phyloP scores from a whole-genome alignment of 2,888 invertebrate species.

The Drosophila anomelani region DNA sequence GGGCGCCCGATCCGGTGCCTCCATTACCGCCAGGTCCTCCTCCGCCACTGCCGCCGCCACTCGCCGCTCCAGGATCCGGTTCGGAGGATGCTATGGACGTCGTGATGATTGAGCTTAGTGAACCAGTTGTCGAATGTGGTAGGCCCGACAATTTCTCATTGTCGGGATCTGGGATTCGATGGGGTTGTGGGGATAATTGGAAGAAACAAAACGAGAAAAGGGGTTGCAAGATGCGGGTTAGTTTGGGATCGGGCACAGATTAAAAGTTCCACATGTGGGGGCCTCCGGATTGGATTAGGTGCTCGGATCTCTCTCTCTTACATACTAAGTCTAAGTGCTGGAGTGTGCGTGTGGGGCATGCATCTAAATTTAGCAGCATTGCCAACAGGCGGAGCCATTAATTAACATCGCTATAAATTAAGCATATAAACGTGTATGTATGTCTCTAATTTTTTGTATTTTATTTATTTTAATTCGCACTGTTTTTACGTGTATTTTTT shows the following conservation, averaged over 20 bases:
- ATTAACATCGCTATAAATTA: slow-evolving; percentile 64
- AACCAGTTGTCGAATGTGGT: slow-evolving; percentile 85
- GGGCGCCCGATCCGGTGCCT: slow-evolving; percentile 59
- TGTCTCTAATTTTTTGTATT: slow-evolving; percentile 14
- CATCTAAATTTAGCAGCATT: slow-evolving; percentile 56
- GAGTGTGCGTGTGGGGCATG: slow-evolving; percentile 55
- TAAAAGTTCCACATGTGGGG: background rate
- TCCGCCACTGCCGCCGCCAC: slow-evolving; percentile 71
- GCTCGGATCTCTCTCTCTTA: slow-evolving; percentile 38
- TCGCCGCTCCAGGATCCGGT: slow-evolving; percentile 85
- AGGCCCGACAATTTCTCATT: slow-evolving; percentile 85
- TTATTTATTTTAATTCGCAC: slow-evolving; percentile 14
- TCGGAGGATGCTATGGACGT: slow-evolving; percentile 86
- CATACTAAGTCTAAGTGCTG: background rate
- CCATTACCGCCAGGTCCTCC: slow-evolving; percentile 59
- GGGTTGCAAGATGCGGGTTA: slow-evolving; percentile 43
- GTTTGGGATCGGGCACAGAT: slow-evolving; percentile 25
- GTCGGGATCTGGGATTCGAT: slow-evolving; percentile 81
- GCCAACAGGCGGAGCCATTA: slow-evolving; percentile 65
- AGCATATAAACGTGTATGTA: slow-evolving; percentile 4
- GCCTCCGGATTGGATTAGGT: slow-evolving; percentile 2
- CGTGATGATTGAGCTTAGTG: slow-evolving; percentile 86
- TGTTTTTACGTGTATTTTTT: slow-evolving; percentile 1
- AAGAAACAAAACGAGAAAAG: slow-evolving; percentile 28
- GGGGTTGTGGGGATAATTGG: background rate